phyloP scores from a whole-genome alignment of 30 jellyfish, hydroid and myxozoan species.

The Aurelia sp. region DNA sequence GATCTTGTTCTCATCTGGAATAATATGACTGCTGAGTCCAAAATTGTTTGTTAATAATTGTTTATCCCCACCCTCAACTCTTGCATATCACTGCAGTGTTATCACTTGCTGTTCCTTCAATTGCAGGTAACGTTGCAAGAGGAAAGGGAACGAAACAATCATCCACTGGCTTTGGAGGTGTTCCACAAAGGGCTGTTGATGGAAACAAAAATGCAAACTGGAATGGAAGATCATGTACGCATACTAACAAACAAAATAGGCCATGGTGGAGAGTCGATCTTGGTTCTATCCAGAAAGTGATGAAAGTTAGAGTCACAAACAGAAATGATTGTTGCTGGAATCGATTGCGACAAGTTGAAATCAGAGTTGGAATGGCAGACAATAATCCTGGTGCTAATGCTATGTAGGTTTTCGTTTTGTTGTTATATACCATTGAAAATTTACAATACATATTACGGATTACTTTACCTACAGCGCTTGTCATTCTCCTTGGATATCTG shows the following conservation, averaged over 20 bases:
- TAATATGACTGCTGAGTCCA: too few species aligned
- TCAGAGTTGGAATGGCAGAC: slow-evolving; percentile 60
- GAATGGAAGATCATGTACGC: slow-evolving; percentile 71
- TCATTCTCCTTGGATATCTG: too few species aligned
- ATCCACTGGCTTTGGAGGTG: slow-evolving; percentile 66
- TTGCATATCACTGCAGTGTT: too few species aligned
- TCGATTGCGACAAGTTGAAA: slow-evolving; percentile 56
- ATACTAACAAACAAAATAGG: slow-evolving; percentile 45
- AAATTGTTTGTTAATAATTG: too few species aligned
- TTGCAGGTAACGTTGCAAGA: slow-evolving; percentile 59
- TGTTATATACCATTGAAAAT: too few species aligned
- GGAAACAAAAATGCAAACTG: slow-evolving; percentile 72
- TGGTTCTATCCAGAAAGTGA: slow-evolving; percentile 13
- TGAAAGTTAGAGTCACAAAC: slow-evolving; percentile 42
- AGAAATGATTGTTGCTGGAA: slow-evolving; percentile 63
- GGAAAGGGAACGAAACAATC: slow-evolving; percentile 72
- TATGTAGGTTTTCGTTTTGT: slow-evolving; percentile 7
- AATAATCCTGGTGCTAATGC: slow-evolving; percentile 51
- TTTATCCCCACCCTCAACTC: too few species aligned
- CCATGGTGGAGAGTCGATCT: slow-evolving; percentile 87
- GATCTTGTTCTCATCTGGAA: too few species aligned
- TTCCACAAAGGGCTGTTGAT: slow-evolving; percentile 66
- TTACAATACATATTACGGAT: too few species aligned
- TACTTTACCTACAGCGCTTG: too few species aligned
- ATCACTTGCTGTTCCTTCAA: too few species aligned